Conservation (phyloP, 2,797 vertebrate species). For the Setipinna tenuifilis region DNA sequence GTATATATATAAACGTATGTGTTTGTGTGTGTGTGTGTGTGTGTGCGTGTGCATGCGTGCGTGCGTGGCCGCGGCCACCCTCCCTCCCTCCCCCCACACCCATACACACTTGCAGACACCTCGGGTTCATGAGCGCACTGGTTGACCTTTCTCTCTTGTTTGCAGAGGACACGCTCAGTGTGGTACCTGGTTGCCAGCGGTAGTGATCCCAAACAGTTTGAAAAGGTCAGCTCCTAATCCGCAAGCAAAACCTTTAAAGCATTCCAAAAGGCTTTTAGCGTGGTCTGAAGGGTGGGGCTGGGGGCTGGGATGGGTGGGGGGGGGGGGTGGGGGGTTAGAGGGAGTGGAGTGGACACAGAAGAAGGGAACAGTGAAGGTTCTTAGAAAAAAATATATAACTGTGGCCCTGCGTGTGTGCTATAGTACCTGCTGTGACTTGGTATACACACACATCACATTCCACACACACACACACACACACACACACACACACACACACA, state of each 20-base stretch:
- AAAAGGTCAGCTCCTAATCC: slow-evolving; percentile 58
- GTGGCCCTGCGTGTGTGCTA: neutral
- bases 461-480: neutral
- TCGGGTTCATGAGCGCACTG: slow-evolving; percentile 47
- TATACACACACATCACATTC: neutral
- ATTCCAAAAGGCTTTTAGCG: slow-evolving; percentile 20
- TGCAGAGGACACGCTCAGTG: slow-evolving; percentile 51
- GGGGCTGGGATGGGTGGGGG: slow-evolving; percentile 12
- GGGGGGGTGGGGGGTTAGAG: no score
- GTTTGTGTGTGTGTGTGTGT: neutral
- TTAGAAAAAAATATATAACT: neutral
- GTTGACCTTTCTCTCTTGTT: slow-evolving; percentile 61
- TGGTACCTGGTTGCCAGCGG: slow-evolving; percentile 42
- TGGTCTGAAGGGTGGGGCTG: slow-evolving; percentile 1
- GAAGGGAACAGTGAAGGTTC: slow-evolving; percentile 1
- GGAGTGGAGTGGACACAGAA: neutral
- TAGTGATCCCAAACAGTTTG: slow-evolving; percentile 52
- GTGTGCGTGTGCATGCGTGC: neutral
- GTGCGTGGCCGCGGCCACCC: neutral
- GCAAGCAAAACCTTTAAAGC: slow-evolving; percentile 41
- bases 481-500: neutral
- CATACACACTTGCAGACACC: slow-evolving; percentile 15
- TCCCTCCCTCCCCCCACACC: neutral
- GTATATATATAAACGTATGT: neutral
- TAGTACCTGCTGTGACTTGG: neutral